Percentiles rank a stretch among this genome's conserved stretches.
phyloP scores from a whole-genome alignment of 2,888 invertebrate genomes.

The Eulithis prunata region DNA sequence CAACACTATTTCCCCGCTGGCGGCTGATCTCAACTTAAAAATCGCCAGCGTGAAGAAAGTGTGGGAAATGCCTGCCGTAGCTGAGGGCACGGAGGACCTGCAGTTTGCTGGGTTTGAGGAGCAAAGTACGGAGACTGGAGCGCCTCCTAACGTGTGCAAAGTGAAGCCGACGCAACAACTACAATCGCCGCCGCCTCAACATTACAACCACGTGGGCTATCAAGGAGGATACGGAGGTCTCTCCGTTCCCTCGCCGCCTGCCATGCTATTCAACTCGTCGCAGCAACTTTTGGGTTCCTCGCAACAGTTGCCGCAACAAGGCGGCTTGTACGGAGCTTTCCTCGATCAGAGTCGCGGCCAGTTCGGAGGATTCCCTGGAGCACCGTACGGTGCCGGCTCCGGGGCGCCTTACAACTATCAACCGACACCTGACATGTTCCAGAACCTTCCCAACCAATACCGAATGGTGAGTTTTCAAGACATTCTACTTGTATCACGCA shows the following conservation, averaged over 20 bases:
- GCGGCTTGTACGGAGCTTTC: conserved; percentile 93
- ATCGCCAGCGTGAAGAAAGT: conserved; percentile 97
- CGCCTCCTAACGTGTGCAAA: conserved; percentile 90
- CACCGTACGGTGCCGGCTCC: conserved; percentile 87
- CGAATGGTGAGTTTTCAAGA: conserved; percentile 69
- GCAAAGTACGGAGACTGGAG: conserved; percentile 75
- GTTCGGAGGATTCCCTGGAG: conserved; percentile 91
- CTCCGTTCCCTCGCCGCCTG: conserved; percentile 94
- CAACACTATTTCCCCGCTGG: conserved; percentile 90
- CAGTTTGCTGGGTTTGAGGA: conserved; percentile 77
- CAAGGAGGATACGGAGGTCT: conserved; percentile 91
- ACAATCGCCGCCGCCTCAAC: conserved; percentile 87
- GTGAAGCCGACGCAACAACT: conserved; percentile 94
- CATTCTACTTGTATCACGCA: not conserved
- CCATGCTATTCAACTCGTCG: conserved; percentile 92
- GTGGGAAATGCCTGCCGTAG: conserved; percentile 92
- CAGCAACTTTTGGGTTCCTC: conserved; percentile 83
- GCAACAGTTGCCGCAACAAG: conserved; percentile 87
- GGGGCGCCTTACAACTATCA: conserved; percentile 90
- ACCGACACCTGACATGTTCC: conserved; percentile 86
- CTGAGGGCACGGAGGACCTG: conserved; percentile 83
- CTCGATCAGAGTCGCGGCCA: conserved; percentile 90
- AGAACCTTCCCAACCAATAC: conserved; percentile 77
- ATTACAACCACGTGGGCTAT: conserved; percentile 88
- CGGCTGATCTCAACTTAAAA: conserved; percentile 96